Evolutionary conservation across 2,113 vertebrate species (phyloP).

Genomic region (Calidris pugnax): DNA sequence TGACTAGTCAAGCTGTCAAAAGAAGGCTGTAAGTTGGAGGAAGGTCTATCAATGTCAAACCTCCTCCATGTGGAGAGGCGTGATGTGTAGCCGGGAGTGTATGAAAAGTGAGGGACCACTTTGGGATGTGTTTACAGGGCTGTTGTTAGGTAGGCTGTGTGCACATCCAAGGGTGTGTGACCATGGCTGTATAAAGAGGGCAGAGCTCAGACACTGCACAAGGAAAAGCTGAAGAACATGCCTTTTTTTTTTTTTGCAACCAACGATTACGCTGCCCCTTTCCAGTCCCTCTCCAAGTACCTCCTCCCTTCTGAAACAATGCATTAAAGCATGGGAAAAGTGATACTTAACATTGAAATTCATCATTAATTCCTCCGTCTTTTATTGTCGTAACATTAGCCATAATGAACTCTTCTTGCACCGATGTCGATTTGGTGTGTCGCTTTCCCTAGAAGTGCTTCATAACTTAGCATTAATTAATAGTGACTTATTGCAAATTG

Average conservation of each 20-base stretch:
- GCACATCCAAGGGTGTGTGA: neutral
- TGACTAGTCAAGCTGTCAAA: neutral
- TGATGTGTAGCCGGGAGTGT: fast-evolving
- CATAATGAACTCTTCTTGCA: slow-evolving; percentile 73
- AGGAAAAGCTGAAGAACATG: neutral
- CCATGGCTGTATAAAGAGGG: neutral
- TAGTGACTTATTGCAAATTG: slow-evolving; percentile 77
- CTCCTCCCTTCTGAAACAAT: neutral
- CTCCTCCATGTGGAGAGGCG: neutral
- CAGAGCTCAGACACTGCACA: neutral
- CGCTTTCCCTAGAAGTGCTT: slow-evolving; percentile 68
- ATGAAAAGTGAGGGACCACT: neutral
- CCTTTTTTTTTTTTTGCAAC: neutral
- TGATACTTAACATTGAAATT: slow-evolving; percentile 67
- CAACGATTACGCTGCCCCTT: neutral
- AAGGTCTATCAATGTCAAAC: neutral
- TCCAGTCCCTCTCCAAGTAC: neutral
- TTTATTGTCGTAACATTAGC: slow-evolving; percentile 67
- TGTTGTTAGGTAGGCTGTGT: neutral
- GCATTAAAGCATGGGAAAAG: slow-evolving; percentile 50
- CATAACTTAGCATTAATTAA: slow-evolving; percentile 77
- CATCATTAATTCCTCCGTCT: slow-evolving; percentile 67
- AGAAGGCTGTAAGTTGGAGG: neutral
- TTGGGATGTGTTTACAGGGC: neutral
- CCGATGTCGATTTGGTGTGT: slow-evolving; percentile 64